Conservation (phyloP, 2,888 invertebrate species). For the Galeopsomyia nigrocyanea region DNA sequence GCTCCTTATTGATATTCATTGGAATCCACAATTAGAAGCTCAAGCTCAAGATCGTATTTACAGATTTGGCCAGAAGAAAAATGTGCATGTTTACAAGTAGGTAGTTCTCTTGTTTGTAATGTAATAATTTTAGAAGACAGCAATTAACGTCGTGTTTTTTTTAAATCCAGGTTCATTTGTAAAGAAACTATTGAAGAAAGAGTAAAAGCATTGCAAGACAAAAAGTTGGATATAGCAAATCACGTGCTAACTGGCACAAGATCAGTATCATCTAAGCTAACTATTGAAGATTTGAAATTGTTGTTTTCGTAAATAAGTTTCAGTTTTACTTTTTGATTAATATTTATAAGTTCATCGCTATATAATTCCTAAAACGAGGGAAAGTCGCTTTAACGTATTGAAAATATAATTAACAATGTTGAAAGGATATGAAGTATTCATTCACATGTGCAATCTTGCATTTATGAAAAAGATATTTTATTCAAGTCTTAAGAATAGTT, state of each 20-base stretch:
- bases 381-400: neutral
- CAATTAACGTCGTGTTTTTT: slow-evolving; percentile 5
- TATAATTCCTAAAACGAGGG: neutral
- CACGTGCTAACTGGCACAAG: slow-evolving; percentile 82
- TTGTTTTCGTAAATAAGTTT: slow-evolving; percentile 70
- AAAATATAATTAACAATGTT: neutral
- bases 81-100: slow-evolving; percentile 87
- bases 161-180: slow-evolving; percentile 79
- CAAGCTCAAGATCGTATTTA: slow-evolving; percentile 97
- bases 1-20: slow-evolving; percentile 91
- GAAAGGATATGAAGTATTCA: slow-evolving; percentile 22
- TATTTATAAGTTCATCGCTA: slow-evolving; percentile 1
- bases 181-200: slow-evolving; percentile 90
- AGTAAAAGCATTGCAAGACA: slow-evolving; percentile 84
- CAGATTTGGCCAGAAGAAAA: slow-evolving; percentile 87
- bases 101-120: slow-evolving; percentile 47
- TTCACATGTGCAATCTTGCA: slow-evolving; percentile 26
- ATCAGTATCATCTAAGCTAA: slow-evolving; percentile 77
- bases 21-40: slow-evolving; percentile 96
- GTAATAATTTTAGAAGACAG: neutral
- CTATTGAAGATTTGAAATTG: slow-evolving; percentile 83
- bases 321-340: slow-evolving; percentile 9
- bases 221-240: slow-evolving; percentile 83
- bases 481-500: slow-evolving; percentile 34
- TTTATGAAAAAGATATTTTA: slow-evolving; percentile 39